Percentiles rank a stretch among this genome's conserved stretches.
phyloP scores from a whole-genome alignment of 2,113 vertebrate genomes.

The Dipodomys merriami region DNA sequence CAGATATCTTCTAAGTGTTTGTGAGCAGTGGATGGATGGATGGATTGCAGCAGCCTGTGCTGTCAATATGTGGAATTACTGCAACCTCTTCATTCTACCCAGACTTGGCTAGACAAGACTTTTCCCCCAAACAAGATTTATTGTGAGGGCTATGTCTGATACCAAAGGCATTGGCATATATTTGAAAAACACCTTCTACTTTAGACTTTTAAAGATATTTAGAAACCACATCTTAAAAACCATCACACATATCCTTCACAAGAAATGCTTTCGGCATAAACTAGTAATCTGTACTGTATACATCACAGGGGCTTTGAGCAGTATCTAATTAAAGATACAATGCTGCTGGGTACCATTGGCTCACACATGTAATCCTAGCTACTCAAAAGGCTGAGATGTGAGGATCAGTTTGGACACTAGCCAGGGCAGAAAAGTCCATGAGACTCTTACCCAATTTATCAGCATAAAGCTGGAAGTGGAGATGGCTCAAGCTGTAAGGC shows the following conservation, averaged over 20 bases:
- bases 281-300: slow-evolving; percentile 66
- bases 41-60: neutral
- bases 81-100: neutral
- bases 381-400: too few relatives aligned
- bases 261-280: slow-evolving; percentile 57
- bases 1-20: neutral
- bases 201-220: slow-evolving; percentile 53
- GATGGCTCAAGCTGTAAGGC: too few relatives aligned
- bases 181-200: slow-evolving; percentile 60
- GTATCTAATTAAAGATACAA: slow-evolving; percentile 63
- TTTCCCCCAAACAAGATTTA: slow-evolving; percentile 27
- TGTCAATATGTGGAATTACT: neutral
- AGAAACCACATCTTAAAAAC: slow-evolving; percentile 58
- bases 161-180: neutral
- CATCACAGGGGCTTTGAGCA: slow-evolving; percentile 70
- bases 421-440: too few relatives aligned
- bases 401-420: too few relatives aligned
- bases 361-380: too few relatives aligned
- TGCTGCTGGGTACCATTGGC: neutral
- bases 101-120: neutral
- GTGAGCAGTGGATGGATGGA: neutral
- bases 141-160: slow-evolving; percentile 19
- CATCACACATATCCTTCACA: slow-evolving; percentile 3
- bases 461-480: too few relatives aligned
- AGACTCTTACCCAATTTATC: too few relatives aligned